Conservation (phyloP, 2,888 invertebrate genomes). For the Pharmacophagus antenor region DNA sequence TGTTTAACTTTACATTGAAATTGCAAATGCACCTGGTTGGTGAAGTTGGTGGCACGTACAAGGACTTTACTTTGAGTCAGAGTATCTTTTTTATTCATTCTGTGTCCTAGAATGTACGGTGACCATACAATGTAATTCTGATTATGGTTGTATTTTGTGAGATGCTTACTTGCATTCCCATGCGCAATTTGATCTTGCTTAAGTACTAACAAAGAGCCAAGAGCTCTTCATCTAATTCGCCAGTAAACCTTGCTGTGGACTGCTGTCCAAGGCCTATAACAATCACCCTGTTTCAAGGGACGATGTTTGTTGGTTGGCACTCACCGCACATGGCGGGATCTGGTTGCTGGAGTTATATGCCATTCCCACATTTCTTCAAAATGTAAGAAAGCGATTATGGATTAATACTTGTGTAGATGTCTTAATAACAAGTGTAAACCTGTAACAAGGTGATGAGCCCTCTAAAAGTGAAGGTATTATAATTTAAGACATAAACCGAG, state of each 20-base stretch:
- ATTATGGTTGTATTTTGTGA: too few relatives aligned
- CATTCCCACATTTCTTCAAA: not conserved
- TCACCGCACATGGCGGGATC: not conserved
- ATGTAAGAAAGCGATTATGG: not conserved
- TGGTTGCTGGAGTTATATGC: not conserved
- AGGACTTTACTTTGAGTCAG: too few relatives aligned
- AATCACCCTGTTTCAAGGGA: not conserved
- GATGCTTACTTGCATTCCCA: not conserved
- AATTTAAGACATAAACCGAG: not conserved
- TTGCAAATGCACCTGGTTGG: too few relatives aligned
- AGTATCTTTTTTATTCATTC: too few relatives aligned
- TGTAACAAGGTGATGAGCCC: not conserved
- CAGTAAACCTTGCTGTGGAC: not conserved
- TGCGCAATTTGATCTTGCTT: not conserved
- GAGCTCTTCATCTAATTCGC: not conserved
- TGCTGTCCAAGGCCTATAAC: not conserved
- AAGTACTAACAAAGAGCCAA: not conserved
- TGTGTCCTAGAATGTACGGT: too few relatives aligned
- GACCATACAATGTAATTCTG: too few relatives aligned
- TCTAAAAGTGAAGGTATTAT: not conserved
- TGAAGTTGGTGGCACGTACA: too few relatives aligned
- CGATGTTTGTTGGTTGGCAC: not conserved
- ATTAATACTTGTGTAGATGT: not conserved
- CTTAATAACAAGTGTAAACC: not conserved
- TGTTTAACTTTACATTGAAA: too few relatives aligned